Percentiles rank a stretch among this genome's conserved stretches.
Conservation (phyloP, 2,797 vertebrate genomes). For the Brachymystax lenok region DNA sequence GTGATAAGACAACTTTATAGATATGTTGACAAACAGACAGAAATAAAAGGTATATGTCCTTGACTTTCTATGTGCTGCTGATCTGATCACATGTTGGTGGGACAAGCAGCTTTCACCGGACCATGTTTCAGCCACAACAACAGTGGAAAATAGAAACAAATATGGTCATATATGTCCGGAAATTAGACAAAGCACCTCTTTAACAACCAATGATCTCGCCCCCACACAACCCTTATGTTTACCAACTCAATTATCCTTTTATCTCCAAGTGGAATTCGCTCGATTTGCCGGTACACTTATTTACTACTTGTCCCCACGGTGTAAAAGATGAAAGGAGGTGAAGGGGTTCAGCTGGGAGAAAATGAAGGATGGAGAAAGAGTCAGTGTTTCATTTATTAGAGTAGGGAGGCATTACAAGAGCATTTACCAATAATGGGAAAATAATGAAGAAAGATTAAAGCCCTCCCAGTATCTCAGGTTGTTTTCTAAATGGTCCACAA, state of each 20-base stretch:
- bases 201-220: constrained; percentile 71
- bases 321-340: constrained; percentile 81
- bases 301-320: constrained; percentile 58
- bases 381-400: constrained; percentile 79
- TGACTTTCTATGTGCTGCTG: constrained; percentile 50
- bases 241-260: constrained; percentile 82
- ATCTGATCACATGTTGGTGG: constrained; percentile 58
- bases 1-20: not conserved
- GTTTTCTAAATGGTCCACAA: constrained; percentile 79
- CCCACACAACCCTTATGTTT: constrained; percentile 72
- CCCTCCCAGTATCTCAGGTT: constrained; percentile 79
- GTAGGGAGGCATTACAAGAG: constrained; percentile 74
- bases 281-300: constrained; percentile 58
- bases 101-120: constrained; percentile 56
- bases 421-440: constrained; percentile 86
- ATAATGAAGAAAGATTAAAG: constrained; percentile 89
- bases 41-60: constrained; percentile 36
- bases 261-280: constrained; percentile 71
- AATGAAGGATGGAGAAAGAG: constrained; percentile 67
- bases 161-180: constrained; percentile 65
- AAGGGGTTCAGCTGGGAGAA: constrained; percentile 27
- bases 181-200: constrained; percentile 65
- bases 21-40: not conserved
- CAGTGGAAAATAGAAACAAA: constrained; percentile 59
- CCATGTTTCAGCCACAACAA: constrained; percentile 59